Base-by-base conservation (phyloP, 2,113 vertebrate species). In the Puntigrus tetrazona region DNA sequence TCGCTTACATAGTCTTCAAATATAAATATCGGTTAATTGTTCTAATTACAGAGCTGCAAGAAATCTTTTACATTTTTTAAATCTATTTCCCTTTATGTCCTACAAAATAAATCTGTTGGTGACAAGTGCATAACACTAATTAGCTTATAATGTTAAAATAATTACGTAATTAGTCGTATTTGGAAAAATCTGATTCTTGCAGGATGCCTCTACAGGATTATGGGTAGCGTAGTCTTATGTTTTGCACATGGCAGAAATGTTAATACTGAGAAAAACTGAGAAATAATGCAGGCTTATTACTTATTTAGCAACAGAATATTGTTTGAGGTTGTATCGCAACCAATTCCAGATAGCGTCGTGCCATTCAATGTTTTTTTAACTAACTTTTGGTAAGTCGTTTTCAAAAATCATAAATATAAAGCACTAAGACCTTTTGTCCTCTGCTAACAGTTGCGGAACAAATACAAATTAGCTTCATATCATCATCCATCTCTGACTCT, bases 401-500 rank as follows among this genome's bases (percentile, higher is more conserved):
- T 69, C 45, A 43, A 36, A 69, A 47, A 52, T 36, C 10, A 43
- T 78, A 75, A 88, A 90, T 27, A 18, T 59, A 31, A 47, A 31
- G 63, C 31, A 57, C 43, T 5, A 87, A 90, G 85, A 89, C 88
- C 90, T 92, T 91, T 89, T 89, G 79, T 86, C 84, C 86, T 86
- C 84, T 88, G 84, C 83, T 88, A 91, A 90, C 67, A 82, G 18
- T 89, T 87, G 82, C 85, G 50, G 65, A 89, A 88, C 31, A 90
- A 83, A 61, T 89, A 88, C 89, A 90, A 89, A 92, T 92, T 89
- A 91, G 91, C 85, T 91, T 88, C 90, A 86, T 87, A 69, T 89
- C 87, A 85, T 72, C 61, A 43, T 18, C 79, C 57, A 27, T 57
- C 83, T 73, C 82, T 74, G 43, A 22, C 65, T 86, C 89, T 90